phyloP scores from a whole-genome alignment of 2,797 vertebrate genomes.

The Tauraco hartlaubi region DNA sequence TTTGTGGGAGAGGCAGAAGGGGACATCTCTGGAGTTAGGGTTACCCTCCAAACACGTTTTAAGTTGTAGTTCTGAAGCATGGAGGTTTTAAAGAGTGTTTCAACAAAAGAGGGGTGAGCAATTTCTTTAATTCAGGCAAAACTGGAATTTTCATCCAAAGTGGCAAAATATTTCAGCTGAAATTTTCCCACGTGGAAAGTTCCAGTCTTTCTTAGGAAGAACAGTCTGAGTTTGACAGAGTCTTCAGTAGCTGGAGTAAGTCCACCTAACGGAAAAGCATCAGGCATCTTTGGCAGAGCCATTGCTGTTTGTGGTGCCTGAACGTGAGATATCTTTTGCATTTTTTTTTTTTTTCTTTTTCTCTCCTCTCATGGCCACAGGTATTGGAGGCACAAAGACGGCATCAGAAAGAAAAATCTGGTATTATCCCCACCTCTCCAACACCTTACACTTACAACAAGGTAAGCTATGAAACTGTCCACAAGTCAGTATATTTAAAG shows the following conservation, averaged over 20 bases:
- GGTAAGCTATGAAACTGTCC: constrained; percentile 75
- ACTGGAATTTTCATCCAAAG: background rate
- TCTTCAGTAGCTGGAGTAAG: background rate
- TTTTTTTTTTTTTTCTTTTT: no score
- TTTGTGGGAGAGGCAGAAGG: background rate
- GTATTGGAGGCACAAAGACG: constrained; percentile 98
- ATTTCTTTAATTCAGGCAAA: background rate
- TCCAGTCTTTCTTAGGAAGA: background rate
- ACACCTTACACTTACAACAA: constrained; percentile 99
- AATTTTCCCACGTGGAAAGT: background rate
- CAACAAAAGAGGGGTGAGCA: background rate
- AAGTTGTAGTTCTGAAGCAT: background rate
- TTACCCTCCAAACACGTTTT: background rate
- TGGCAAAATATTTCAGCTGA: background rate
- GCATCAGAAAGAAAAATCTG: constrained; percentile 99
- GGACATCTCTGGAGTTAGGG: background rate
- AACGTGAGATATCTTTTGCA: background rate
- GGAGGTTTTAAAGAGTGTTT: background rate
- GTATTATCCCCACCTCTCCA: constrained; percentile 99
- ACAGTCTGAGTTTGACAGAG: background rate
- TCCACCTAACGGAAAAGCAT: background rate
- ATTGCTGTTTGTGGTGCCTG: background rate
- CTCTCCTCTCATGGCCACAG: constrained; percentile 72
- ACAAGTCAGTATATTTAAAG: background rate
- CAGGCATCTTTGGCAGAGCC: background rate